Base-by-base conservation (phyloP, 2,113 vertebrate genomes). In the Panthera uncia region DNA sequence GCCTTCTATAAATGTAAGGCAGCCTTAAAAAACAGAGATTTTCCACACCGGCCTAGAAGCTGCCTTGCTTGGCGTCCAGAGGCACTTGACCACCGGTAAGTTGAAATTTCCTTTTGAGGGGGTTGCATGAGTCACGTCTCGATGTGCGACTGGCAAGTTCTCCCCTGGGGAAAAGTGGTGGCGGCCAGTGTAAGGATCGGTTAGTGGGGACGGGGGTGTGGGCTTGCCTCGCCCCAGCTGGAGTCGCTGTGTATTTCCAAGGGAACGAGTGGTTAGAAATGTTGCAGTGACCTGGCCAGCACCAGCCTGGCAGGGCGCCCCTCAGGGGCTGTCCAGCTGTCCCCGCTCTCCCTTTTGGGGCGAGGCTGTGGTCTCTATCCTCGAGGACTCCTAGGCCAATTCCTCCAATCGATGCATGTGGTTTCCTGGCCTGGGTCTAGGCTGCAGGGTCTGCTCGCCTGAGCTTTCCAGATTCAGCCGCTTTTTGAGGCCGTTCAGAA, bases 1-100 rank as follows among this genome's bases (percentile, higher is more conserved):
- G 87, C 48, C 55, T 92, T 95, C 68, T 95, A 69, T 79, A 89
- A 86, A 95, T 57, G n/a, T 36, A 87, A 85, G 83, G 27, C 57
- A 79, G 14, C 1, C 16, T 91, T 80, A 8, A 16, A 29, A 80
- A 79, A 85, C 45, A 57, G 65, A 80, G 52, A 38, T 48, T 80
- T 55, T 89, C 31, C 6, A 5, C 74, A 33, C 14, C 10, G 80
- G 80, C 33, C n/a, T 87, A 10, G 13, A 94, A 88, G 48, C 66
- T 69, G 9, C 41, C 27, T 29, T 82, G 6, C 38, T 25, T 57
- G 36, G 71, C 6, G 19, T 94, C 19, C 7, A 52, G 87, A 66
- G 7, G 71, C 80, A 82, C n/a, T 73, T n/a, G 33, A 55, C 38
- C 23, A 21, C 69, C 12, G 12, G 3, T n/a, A 76, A 25, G 14